Evolutionary conservation across 2,797 vertebrate species (phyloP).

Genomic region (Halcyon leucocephala): DNA sequence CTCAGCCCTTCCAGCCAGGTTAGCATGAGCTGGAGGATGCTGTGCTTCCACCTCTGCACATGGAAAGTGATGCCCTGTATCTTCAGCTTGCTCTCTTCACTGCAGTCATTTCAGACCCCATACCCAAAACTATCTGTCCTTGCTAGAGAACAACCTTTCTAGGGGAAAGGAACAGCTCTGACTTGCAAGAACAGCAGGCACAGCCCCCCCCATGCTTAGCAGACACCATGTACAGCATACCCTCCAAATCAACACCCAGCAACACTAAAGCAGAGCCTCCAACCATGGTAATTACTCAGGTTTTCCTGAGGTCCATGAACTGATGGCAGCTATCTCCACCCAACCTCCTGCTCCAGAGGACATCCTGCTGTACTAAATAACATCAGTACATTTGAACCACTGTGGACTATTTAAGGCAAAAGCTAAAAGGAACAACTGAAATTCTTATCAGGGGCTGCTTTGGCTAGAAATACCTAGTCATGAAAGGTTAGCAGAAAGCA

Average conservation of each 20-base stretch:
- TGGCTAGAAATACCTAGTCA: neutral
- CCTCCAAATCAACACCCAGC: neutral
- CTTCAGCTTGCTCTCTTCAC: neutral
- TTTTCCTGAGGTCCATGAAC: neutral
- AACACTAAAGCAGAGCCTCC: neutral
- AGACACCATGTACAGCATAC: rapidly evolving
- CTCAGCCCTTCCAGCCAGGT: neutral
- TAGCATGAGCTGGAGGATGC: neutral
- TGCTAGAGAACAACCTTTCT: neutral
- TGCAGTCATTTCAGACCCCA: neutral
- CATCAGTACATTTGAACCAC: neutral
- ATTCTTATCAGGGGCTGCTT: neutral
- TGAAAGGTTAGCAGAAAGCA: neutral
- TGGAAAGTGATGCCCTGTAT: neutral
- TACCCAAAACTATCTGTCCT: neutral
- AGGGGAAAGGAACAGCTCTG: neutral
- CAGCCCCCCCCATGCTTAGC: neutral
- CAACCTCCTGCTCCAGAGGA: neutral
- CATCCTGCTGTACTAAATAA: neutral
- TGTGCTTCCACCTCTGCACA: neutral
- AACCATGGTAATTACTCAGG: rapidly evolving
- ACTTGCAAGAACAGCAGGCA: neutral
- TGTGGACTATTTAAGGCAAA: neutral
- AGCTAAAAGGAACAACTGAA: neutral
- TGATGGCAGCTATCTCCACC: neutral